Base-by-base conservation (phyloP, 2,888 invertebrate species). In the Cynaeus angustus region DNA sequence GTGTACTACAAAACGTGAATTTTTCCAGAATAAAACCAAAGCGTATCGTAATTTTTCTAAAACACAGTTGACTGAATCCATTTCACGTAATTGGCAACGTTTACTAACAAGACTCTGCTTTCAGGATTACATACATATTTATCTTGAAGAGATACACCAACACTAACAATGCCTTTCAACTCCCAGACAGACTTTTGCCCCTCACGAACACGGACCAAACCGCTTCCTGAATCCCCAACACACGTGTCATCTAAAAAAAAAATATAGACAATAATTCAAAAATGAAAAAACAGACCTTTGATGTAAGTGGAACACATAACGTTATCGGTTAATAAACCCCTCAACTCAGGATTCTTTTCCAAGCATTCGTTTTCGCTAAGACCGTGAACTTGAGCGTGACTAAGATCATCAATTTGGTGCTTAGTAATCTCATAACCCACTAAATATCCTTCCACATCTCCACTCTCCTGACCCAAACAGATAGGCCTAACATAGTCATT, bases 401-500 rank as follows among this genome's bases (percentile, higher is more conserved):
- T 41, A 6, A 68, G 37, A 41, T 70, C 68, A 8, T 48, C 50
- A 28, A 72, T 33, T 21, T 43, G 45, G 13, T 73, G 61, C 5
- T 55, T 45, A 8, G 38, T 72, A 56, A 74, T 64, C 6, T 61
- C 68, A 21, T 74, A 74, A n/a, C 78, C 78, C 21, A 72, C 64
- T 43, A 79, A 14, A 26, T 70, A 53, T n/a, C 69, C 66, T 2
- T 65, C 64, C 38, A 65, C 61, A 21, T 52, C 53, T 0, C 41
- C 55, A 9, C 14, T 14, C 13, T 13, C 43, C 3, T 66, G 48
- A 1, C 33, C 59, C n/a, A 89, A 83, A 73, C 90, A 89, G 3
- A 88, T 87, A 0, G 89, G 88, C 21, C 86, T 83, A 16, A 89
- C 87, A 79, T 85, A 86, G 66, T 87, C 86, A 0, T 86, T 84